Percentiles rank a stretch among this genome's conserved stretches.
These are phyloP conservation scores for Lophura swinhoii DNA, from an alignment of 2,797 vertebrate species.

Conservation along the genomic window DNA sequence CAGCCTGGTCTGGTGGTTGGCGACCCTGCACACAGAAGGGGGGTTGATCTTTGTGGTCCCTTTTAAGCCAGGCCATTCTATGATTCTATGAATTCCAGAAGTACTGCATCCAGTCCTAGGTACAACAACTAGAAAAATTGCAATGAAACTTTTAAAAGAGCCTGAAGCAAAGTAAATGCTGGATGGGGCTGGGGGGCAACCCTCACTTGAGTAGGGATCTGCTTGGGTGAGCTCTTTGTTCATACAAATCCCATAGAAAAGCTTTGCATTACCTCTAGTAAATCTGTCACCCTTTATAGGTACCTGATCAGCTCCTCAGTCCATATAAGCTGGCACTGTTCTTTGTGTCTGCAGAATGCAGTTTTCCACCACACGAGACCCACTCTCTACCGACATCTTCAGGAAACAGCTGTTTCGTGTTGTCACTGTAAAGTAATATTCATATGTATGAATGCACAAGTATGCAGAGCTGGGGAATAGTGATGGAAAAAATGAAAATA, in stretches of 20 bases:
- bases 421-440: not conserved
- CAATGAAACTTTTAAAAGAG: not conserved
- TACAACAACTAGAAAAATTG: not conserved
- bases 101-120: not conserved
- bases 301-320: not conserved
- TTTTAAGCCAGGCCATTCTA: too few species aligned
- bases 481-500: not conserved
- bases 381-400: rapidly evolving
- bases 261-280: not conserved
- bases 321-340: not conserved
- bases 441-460: rapidly evolving
- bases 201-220: not conserved
- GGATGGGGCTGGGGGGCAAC: not conserved
- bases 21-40: too few species aligned
- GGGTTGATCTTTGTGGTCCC: too few species aligned
- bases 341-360: not conserved
- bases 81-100: not conserved
- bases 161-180: not conserved
- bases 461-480: not conserved
- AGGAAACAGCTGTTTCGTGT: not conserved
- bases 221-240: not conserved
- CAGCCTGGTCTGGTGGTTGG: too few species aligned
- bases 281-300: not conserved
- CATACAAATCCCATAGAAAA: not conserved
- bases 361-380: not conserved